Percentiles rank a stretch among this genome's conserved stretches.
These are phyloP conservation scores for Rhorus exstirpatorius DNA, from an alignment of 2,888 invertebrate species.

Conservation along the genomic window DNA sequence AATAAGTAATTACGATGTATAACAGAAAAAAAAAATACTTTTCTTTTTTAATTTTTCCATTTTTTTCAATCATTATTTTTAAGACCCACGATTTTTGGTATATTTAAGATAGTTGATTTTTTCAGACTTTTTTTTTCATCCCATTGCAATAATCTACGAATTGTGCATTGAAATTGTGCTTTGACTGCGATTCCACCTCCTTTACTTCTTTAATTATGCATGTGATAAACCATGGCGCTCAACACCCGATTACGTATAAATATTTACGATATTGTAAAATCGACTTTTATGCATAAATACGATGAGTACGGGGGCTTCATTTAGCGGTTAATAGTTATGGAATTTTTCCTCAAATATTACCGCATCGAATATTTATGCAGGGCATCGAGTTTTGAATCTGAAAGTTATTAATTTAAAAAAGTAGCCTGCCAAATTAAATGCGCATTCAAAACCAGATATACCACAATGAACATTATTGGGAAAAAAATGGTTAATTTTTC, in stretches of 20 bases:
- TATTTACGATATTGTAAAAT: neutral
- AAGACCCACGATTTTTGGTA: too few relatives aligned
- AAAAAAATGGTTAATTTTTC: conserved; percentile 14
- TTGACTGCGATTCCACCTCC: too few relatives aligned
- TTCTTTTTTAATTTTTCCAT: too few relatives aligned
- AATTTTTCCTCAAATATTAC: neutral
- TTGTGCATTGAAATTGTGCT: too few relatives aligned
- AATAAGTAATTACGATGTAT: too few relatives aligned
- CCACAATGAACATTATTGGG: neutral
- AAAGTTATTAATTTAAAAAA: neutral
- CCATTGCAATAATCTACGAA: too few relatives aligned
- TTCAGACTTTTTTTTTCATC: too few relatives aligned
- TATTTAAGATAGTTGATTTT: too few relatives aligned
- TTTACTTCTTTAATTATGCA: conserved; percentile 53
- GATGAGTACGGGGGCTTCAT: neutral
- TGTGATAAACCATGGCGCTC: conserved; percentile 3
- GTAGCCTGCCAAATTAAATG: neutral
- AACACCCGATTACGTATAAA: conserved; percentile 1
- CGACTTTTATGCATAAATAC: neutral
- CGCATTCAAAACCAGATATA: neutral
- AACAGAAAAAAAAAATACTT: too few relatives aligned
- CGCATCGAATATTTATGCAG: neutral
- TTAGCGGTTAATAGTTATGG: neutral
- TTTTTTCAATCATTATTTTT: too few relatives aligned
- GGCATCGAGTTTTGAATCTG: neutral